These are phyloP conservation scores for Bombus waltoni DNA, from an alignment of 1,140 invertebrate genomes.

Conservation along the genomic window DNA sequence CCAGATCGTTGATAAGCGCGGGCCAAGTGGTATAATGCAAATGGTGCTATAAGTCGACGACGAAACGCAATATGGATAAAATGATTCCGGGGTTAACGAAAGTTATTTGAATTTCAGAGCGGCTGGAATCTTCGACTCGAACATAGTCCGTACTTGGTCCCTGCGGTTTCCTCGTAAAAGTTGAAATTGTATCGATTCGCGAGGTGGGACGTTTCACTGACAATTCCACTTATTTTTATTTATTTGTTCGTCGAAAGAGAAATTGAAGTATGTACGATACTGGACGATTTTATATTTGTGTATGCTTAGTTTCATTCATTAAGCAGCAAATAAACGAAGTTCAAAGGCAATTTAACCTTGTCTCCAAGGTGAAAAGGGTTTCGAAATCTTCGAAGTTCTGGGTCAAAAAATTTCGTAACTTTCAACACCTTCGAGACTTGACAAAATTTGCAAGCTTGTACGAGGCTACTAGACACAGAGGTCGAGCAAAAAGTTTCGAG, in stretches of 20 bases:
- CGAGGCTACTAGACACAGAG: not conserved
- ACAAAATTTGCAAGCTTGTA: not conserved
- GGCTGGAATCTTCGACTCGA: not conserved
- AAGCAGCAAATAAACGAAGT: not conserved
- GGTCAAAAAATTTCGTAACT: not conserved
- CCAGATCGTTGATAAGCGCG: conserved; percentile 24
- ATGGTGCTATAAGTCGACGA: conserved; percentile 26
- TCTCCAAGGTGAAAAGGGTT: too few relatives aligned
- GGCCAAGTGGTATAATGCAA: conserved; percentile 39
- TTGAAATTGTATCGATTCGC: not conserved
- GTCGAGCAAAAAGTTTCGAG: not conserved
- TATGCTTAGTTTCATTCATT: not conserved
- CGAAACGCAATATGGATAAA: conserved; percentile 45
- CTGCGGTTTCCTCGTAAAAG: not conserved
- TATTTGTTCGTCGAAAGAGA: too few relatives aligned
- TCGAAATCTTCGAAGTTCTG: not conserved
- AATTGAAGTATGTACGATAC: not conserved
- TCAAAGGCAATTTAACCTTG: not conserved
- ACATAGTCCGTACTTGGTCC: not conserved
- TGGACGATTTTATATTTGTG: not conserved
- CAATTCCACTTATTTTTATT: not conserved
- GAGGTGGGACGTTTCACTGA: not conserved
- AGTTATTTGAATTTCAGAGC: conserved; percentile 45
- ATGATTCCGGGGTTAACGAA: conserved; percentile 29
- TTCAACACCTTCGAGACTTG: not conserved